phyloP scores from a whole-genome alignment of 1,140 invertebrate genomes.

The Drosophila bifasciata region DNA sequence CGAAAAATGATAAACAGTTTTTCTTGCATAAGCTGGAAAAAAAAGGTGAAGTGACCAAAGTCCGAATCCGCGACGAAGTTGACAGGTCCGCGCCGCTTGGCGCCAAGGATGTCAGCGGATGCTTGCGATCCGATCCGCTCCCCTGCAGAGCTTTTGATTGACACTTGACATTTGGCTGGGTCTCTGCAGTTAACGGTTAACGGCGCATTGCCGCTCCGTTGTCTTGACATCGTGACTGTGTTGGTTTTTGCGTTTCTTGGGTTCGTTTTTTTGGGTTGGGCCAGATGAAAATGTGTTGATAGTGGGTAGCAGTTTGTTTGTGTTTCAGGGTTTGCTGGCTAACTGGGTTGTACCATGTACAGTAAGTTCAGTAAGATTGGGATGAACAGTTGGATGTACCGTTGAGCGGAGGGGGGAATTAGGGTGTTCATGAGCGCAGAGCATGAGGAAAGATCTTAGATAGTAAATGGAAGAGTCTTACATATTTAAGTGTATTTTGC shows the following conservation, averaged over 20 bases:
- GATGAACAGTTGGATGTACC: conserved; percentile 1
- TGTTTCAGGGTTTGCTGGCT: conserved; percentile 37
- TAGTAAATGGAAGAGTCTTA: neutral
- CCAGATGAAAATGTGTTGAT: conserved; percentile 63
- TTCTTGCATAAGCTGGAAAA: conserved; percentile 36
- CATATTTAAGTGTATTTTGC: neutral
- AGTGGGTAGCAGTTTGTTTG: conserved; percentile 2
- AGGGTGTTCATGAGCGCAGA: neutral
- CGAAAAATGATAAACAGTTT: conserved; percentile 74
- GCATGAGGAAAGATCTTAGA: neutral
- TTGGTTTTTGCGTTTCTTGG: conserved; percentile 21
- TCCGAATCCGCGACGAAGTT: conserved; percentile 1
- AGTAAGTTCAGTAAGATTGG: conserved; percentile 4
- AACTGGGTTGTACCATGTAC: conserved; percentile 45
- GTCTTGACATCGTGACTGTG: conserved; percentile 68
- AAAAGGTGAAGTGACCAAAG: conserved; percentile 11
- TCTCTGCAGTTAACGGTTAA: conserved; percentile 50
- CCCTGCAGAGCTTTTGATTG: conserved; percentile 69
- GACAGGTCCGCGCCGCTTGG: conserved; percentile 28
- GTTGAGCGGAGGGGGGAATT: conserved; percentile 17
- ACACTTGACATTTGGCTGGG: conserved; percentile 66
- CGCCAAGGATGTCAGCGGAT: conserved; percentile 60
- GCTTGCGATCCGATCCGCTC: too few relatives aligned
- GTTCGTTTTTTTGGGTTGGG: neutral
- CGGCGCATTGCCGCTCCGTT: conserved; percentile 39